Evolutionary conservation across 2,797 vertebrate species (phyloP), one percentile per base, ranked within the genome.

Genomic region (Chloroceryle inda): DNA sequence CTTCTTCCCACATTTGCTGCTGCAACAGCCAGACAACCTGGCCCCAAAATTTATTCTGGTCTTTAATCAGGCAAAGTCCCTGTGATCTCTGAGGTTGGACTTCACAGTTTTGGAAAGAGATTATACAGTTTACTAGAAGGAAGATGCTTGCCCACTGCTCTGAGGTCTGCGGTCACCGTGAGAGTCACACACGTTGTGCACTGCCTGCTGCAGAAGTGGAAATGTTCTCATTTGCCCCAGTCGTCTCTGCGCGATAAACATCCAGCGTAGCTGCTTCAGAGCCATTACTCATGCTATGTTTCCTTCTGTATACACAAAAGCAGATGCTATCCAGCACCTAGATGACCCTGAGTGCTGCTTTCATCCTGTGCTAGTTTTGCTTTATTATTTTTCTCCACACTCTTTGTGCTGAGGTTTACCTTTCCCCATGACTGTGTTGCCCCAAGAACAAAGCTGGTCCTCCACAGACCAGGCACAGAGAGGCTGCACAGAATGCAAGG

Each of bases 21-120:
- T 94, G 79, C 63, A 88, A 64, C 89, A 95, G 83, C 77, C 89
- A 92, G 91, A 92, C 92, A 96, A 93, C 92, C 95, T 95, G 94
- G 96, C 40, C 85, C 61, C 61, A 73, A 64, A 71, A 95, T 96
- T 94, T 94, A 93, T 90, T 96, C 88, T 87, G 74, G 67, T 92
- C 91, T 96, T 93, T 95, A 96, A 95, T 97, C 80, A 92, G 71
- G 80, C 83, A 73, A 87, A 94, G 86, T 79, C 49, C 71, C 88
- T 94, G 91, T 94, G 95, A 96, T 96, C 80, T 58, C 93, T 63
- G 82, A 81, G 79, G 66, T 2, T 59, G 85, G 55, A 63, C 92
- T 86, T 67, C 88, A 82, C 1, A 1, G 59, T 52, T 86, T 85
- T 86, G 81, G 83, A 77, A 93, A 33, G 10, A 79, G 77, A 85